Conservation (phyloP, 2,888 invertebrate species). For the Hecatera dysodea region DNA sequence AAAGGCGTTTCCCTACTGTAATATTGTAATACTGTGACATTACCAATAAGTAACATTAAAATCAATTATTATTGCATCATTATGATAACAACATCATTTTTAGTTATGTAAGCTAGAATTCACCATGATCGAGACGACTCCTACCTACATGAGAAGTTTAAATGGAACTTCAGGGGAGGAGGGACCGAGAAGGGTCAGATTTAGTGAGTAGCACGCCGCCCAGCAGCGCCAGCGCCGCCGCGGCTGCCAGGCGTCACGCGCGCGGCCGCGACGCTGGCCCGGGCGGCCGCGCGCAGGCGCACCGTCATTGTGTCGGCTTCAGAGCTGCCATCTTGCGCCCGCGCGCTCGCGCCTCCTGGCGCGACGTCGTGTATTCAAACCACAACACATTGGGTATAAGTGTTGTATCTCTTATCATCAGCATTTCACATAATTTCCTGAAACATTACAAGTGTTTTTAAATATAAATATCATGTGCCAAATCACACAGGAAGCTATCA, state of each 20-base stretch:
- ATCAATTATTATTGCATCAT: slow-evolving; percentile 65
- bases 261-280: slow-evolving; percentile 79
- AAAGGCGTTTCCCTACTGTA: no score
- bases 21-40: no score
- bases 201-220: slow-evolving; percentile 80
- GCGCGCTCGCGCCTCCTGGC: slow-evolving; percentile 95
- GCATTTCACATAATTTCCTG: slow-evolving; percentile 96
- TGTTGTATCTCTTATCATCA: slow-evolving; percentile 96
- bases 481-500: not conserved
- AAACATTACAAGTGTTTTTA: slow-evolving; percentile 65
- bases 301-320: slow-evolving; percentile 95
- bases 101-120: slow-evolving; percentile 43
- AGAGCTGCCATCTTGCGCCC: slow-evolving; percentile 95
- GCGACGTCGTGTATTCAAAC: slow-evolving; percentile 97
- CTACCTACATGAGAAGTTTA: slow-evolving; percentile 29
- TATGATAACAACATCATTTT: slow-evolving; percentile 49
- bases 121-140: slow-evolving; percentile 34
- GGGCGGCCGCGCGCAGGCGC: slow-evolving; percentile 87
- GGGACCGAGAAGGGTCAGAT: slow-evolving; percentile 71
- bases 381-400: slow-evolving; percentile 97
- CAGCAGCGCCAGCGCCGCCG: slow-evolving; percentile 80
- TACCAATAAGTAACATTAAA: slow-evolving; percentile 45
- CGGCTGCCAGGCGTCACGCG: slow-evolving; percentile 88
- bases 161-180: slow-evolving; percentile 65
- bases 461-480: not conserved